Evolutionary conservation across 1,140 invertebrate species (phyloP), one percentile per base, ranked within the genome.

Genomic region (Choristoneura fumiferana): DNA sequence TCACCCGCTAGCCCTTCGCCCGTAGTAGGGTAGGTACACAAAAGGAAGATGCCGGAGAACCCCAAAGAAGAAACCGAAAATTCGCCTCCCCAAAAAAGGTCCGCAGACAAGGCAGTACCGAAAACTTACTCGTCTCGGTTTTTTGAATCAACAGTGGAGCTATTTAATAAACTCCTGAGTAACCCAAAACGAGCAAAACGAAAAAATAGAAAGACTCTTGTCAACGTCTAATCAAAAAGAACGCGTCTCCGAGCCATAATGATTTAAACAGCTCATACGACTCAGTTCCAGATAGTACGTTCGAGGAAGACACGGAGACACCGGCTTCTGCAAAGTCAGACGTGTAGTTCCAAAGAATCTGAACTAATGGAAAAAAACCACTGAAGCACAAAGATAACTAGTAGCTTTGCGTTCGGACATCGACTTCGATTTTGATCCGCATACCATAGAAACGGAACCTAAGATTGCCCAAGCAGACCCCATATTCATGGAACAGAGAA

Each of bases 281-380:
- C 0, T 40, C 54, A 6, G 5, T 40, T 1, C 54, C 54, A 2
- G 54, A 56, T n/a, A 56, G 54, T 15, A 56, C 54, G 6, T 10
- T 18, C 18, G 22, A 56, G 3, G 54, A 38, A 1, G 53, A 36
- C 0, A 14, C 4, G 8, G 35, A n/a, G 10, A 4, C 4, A 5
- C 1, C 5, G 2, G 4, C 53, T 2, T 8, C 4, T 1, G 14
- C n/a, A n/a, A n/a, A n/a, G n/a, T n/a, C n/a, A n/a, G n/a, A n/a
- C n/a, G n/a, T n/a, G n/a, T n/a, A n/a, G n/a, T n/a, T 54, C 35
- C 6, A 29, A 6, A 29, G 22, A 29, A 29, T 2, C 22, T 2
- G 22, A 29, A 6, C 22, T 29, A 2, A 29, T 2, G 22, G 22
- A 2, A 29, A 29, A n/a, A 29, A 29, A 29, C 6, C 6, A 3